Evolutionary conservation across 2,888 invertebrate species (phyloP), one percentile per base, ranked within the genome.

Genomic region (Nomada fabriciana): DNA sequence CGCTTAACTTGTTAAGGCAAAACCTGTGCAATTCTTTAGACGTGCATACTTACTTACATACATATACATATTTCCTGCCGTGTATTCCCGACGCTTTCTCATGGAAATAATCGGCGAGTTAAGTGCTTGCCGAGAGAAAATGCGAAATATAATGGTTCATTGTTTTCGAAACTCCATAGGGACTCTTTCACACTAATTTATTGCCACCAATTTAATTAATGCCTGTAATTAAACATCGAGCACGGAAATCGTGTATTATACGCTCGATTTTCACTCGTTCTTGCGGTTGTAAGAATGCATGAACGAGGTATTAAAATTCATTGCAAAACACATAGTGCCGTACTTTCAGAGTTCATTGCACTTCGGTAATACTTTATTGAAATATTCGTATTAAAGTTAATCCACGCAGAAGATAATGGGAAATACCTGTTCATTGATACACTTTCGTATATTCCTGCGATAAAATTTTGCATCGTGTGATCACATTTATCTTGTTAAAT

Each of bases 81-180:
- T 20, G 5, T 59, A 57, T 68, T 69, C 72, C 36, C 68, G 73
- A 64, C 52, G 63, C 63, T 79, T 79, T 80, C 80, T 73, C 79
- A 80, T 72, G 25, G 72, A 53, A 64, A 52, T 60, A 47, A 64
- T 68, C 11, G n/a, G 47, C 15, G 20, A 68, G 52, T 68, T 64
- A 63, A 64, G 52, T 42, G 23, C n/a, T 36, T 43, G 11, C n/a
- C 50, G 53, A 20, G 67, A 78, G 67, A 72, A 72, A 68, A 67
- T 57, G 13, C n/a, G 50, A 59, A 20, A 55, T 43, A 72, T 71
- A 72, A 79, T 64, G 73, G 29, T 72, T 72, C 68, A 80, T 80
- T 80, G 80, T 80, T 68, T 73, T 64, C 52, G 36, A 52, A 68
- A 68, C 20, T 71, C 10, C 10, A 4, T 18, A 20, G 10, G 36